phyloP scores from a whole-genome alignment of 2,888 invertebrate genomes.

The Cremastinae sp. region DNA sequence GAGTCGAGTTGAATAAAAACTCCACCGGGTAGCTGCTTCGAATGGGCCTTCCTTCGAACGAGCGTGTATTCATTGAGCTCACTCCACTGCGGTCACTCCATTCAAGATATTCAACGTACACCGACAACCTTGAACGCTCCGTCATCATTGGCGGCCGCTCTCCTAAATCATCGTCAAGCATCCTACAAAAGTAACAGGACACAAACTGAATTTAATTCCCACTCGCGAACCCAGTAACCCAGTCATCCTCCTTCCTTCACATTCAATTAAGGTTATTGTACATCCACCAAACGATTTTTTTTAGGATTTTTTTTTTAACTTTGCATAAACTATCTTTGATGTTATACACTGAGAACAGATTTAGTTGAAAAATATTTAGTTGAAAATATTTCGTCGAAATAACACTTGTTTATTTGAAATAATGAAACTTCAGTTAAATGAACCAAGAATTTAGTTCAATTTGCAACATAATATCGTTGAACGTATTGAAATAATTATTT shows the following conservation, averaged over 20 bases:
- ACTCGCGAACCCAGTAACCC: not conserved
- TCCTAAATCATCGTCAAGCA: conserved; percentile 48
- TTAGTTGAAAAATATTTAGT: too few relatives aligned
- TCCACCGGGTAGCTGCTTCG: conserved; percentile 29
- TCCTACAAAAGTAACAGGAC: conserved; percentile 46
- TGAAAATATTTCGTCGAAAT: too few relatives aligned
- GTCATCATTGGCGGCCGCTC: conserved; percentile 40
- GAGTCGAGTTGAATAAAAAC: conserved; percentile 18
- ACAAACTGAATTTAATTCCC: not conserved
- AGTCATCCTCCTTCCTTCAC: not conserved
- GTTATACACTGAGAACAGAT: too few relatives aligned
- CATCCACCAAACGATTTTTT: too few relatives aligned
- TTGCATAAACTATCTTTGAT: too few relatives aligned
- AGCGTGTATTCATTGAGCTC: conserved; percentile 46
- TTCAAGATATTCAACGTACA: conserved; percentile 44
- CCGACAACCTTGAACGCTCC: conserved; percentile 50
- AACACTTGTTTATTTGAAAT: too few relatives aligned
- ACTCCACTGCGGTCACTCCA: conserved; percentile 31
- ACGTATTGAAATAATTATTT: too few relatives aligned
- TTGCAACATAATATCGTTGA: too few relatives aligned
- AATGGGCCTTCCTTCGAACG: conserved; percentile 26
- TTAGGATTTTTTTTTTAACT: too few relatives aligned
- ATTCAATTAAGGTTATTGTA: not conserved
- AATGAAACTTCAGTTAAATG: too few relatives aligned
- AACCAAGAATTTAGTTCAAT: too few relatives aligned